Base-by-base conservation (phyloP, 2,888 invertebrate genomes). In the Ernsta delagoae region DNA sequence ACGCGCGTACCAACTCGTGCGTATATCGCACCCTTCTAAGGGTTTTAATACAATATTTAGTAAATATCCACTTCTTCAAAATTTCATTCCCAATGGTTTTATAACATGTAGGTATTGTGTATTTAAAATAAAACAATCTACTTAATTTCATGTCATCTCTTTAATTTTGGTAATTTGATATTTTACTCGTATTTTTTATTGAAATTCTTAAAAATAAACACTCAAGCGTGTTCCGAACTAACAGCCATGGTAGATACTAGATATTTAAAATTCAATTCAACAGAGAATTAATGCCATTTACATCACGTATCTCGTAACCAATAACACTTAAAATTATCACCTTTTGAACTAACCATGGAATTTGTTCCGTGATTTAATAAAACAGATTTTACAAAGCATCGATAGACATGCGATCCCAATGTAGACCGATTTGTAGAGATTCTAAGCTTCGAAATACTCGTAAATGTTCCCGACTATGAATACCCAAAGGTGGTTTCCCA, bases 381-480 rank as follows among this genome's bases (percentile, higher is more conserved):
- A 86, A 86, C 80, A 80, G 83, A 82, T 31, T 31, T 31, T 31
- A 31, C 4, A 31, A 31, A 31, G 75, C 80, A 83, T 74, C 83
- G 85, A 84, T 83, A 43, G 75, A 83, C 86, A 84, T 80, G 87
- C 86, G 82, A 87, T 84, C 82, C 75, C 75, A 71, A 61, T 71
- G 70, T 75, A 78, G 80, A 76, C 72, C 79, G 74, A 79, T 82
- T 87, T 87, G 39, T 36, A 36, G 57, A 41, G n/a, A 11, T 11
- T 57, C 11, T 3, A 56, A 56, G n/a, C 34, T 11, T 57, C 11
- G 8, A 56, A 56, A 56, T 56, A n/a, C 31, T 31, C 31, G 31
- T 31, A 31, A 34, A 24, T 24, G 16, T 24, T 12, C 4, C 50
- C 16, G 39, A 6, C 39, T 41, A 41, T 41, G 8, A 41, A 41